phyloP scores from a whole-genome alignment of 92 coral and sea anemone species.

The Hydrozoanthus gracilis region DNA sequence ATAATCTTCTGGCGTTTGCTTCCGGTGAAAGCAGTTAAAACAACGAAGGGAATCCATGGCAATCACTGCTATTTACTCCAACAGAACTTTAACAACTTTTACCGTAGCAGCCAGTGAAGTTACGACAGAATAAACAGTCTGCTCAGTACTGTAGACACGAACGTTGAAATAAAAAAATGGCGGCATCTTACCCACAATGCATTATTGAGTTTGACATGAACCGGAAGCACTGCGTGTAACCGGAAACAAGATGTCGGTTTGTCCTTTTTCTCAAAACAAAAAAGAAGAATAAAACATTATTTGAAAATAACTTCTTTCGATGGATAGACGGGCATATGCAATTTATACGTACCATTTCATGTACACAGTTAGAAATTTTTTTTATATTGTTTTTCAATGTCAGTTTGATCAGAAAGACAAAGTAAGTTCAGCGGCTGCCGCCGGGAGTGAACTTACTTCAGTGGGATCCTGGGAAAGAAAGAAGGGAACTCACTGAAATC shows the following conservation, averaged over 20 bases:
- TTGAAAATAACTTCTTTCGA: too few relatives aligned
- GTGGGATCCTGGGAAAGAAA: too few relatives aligned
- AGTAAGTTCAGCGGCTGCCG: too few relatives aligned
- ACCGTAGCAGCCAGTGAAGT: background rate
- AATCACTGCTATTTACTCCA: background rate
- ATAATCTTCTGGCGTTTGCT: conserved; percentile 85
- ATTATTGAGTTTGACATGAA: conserved; percentile 29
- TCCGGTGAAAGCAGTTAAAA: conserved; percentile 91
- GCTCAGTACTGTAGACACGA: conserved; percentile 4
- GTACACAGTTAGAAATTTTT: too few relatives aligned
- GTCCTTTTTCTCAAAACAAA: too few relatives aligned
- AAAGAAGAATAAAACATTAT: too few relatives aligned
- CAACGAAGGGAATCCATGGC: conserved; percentile 87
- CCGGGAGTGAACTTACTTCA: too few relatives aligned
- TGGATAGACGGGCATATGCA: too few relatives aligned
- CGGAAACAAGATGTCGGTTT: background rate
- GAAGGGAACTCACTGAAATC: too few relatives aligned
- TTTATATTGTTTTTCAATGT: too few relatives aligned
- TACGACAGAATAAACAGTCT: conserved; percentile 37
- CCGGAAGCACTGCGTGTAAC: conserved; percentile 11
- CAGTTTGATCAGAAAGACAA: too few relatives aligned
- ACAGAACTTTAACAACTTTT: background rate
- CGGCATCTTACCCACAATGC: conserved; percentile 43
- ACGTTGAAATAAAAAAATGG: conserved; percentile 41
- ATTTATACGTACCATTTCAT: too few relatives aligned